Base-by-base conservation (phyloP, 2,888 invertebrate genomes). In the Luperina testacea region DNA sequence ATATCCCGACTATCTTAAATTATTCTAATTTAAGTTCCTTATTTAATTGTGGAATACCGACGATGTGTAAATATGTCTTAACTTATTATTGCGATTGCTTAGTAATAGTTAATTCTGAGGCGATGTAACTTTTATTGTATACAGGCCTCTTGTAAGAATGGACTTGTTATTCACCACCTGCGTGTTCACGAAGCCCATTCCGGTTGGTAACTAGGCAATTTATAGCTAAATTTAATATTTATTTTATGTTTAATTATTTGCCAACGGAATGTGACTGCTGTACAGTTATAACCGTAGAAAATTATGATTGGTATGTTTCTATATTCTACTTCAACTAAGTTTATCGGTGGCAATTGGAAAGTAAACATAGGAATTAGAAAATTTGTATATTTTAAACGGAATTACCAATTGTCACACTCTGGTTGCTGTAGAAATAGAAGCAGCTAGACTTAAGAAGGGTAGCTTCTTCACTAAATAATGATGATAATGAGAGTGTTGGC, bases 191-290 rank as follows among this genome's bases (percentile, higher is more conserved):
- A 94, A 96, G 95, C 94, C 94, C 96, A 94, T 96, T 96, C 96
- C 96, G 89, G 92, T 95, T 95, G 97, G 97, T 95, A 93, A 94
- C 94, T 97, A 97, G 96, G 93, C 95, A 97, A 96, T 95, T 96
- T 94, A 92, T 96, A 96, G 96, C 94, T 95, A 95, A 96, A 96
- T 96, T 92, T 94, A 94, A 94, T 95, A 94, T 94, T 95, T 95
- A 94, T 94, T 95, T 93, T 87, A 88, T 79, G 82, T 89, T 95
- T 94, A 95, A 94, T 95, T 90, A 92, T 95, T 96, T 95, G 95
- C 97, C 96, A 96, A 95, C 96, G 96, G 97, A 96, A 96, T 96
- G 96, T 85, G 97, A 95, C 95, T 96, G 93, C 92, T 97, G 97
- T 97, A 97, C 95, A 97, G 96, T 94, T 94, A 92, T 94, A 94